Evolutionary conservation across 2,888 invertebrate genomes (phyloP), one percentile per base, ranked within the genome.

Genomic region (Synanthedon andrenaeformis): DNA sequence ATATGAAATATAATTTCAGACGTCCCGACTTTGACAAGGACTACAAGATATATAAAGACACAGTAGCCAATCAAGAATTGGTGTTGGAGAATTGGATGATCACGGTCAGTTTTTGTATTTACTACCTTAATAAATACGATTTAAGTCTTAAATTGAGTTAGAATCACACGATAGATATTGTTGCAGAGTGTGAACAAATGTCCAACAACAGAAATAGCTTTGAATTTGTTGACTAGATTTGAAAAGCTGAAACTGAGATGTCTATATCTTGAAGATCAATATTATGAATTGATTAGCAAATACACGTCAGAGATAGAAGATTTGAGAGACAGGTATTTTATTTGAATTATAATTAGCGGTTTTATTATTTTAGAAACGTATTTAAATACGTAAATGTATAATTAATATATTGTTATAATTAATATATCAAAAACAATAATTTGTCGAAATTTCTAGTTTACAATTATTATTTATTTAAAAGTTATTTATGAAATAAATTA

Each of bases 31-130:
- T 96, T 69, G 93, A 96, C 64, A 87, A 84, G 51, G 96, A 96
- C 72, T 96, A 92, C 70, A 90, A 91, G 55, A 88, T 88, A 10
- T 96, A 94, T 66, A 91, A 92, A 61, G 90, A 90, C 58, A 88
- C 87, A 53, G 90, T 95, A 1, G 90, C 89, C 3, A 91, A 91
- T 55, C 91, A 93, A 14, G 94, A 96, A 77, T 82, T 91, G 58
- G 89, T 93, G 51, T 77, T 95, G 62, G 91, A 93, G 69, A 90
- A 90, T 63, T 95, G 93, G 72, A 92, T 94, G 73, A 92, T 92
- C 28, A 83, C 68, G 59, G 88, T 79, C 79, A 85, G n/a, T 45
- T 13, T 45, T 45, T 45, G 8, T 35, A 35, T 35, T 35, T 35
- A 6, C 3, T 45, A 45, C 13, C 3, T 35, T 35, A 35, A 35